Percentiles rank a stretch among this genome's conserved stretches.
phyloP scores from a whole-genome alignment of 2,888 invertebrate genomes.

The Reticulitermes lucifugus region DNA sequence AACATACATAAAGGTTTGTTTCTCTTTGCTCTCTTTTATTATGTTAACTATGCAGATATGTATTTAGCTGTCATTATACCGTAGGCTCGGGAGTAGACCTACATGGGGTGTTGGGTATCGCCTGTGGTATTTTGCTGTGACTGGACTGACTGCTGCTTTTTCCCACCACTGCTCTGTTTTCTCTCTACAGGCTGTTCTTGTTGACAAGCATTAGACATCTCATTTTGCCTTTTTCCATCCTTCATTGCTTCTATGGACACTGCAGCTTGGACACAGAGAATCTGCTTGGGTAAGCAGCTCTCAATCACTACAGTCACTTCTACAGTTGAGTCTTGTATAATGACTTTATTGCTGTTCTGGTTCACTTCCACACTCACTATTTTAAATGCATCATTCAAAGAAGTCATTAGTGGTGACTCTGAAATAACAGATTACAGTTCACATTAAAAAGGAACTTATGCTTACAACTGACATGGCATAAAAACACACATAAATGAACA shows the following conservation, averaged over 20 bases:
- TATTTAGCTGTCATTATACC: no score
- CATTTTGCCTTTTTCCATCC: conserved; percentile 63
- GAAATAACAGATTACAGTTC: conserved; percentile 31
- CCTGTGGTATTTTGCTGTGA: not conserved
- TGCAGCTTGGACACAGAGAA: conserved; percentile 72
- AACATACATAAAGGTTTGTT: no score
- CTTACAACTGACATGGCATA: no score
- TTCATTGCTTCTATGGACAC: conserved; percentile 73
- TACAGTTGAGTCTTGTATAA: conserved; percentile 71
- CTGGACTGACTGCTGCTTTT: conserved; percentile 5
- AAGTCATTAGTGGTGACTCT: conserved; percentile 64
- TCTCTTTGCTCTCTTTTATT: no score
- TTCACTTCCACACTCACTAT: conserved; percentile 68
- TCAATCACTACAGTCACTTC: conserved; percentile 69
- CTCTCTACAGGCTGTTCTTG: conserved; percentile 29
- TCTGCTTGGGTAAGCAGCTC: conserved; percentile 74
- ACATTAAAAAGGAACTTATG: not conserved
- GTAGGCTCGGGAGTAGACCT: no score
- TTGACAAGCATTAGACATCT: conserved; percentile 6
- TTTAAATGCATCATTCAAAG: conserved; percentile 70
- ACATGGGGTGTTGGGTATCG: conserved; percentile 1
- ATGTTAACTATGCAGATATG: no score
- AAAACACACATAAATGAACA: not conserved
- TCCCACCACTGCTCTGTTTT: conserved; percentile 8
- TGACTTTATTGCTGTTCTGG: conserved; percentile 66